Base-by-base conservation (phyloP, 2,113 vertebrate species). In the Geococcyx californianus region DNA sequence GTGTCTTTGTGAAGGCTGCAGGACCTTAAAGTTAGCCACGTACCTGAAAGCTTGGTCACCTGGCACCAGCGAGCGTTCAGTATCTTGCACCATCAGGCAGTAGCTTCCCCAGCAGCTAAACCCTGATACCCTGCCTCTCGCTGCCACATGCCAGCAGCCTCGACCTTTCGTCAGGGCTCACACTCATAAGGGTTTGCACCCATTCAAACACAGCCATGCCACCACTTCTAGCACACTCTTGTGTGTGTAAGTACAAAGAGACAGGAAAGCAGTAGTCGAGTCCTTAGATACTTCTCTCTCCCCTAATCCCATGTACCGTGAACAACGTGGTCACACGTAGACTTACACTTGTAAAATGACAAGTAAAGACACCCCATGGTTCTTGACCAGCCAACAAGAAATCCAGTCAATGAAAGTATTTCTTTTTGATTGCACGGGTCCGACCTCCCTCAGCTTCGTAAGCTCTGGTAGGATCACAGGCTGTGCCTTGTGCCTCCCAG, bases 261-360 rank as follows among this genome's bases (percentile, higher is more conserved):
- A 51, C n/a, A 72, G 69, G 83, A 42, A 70, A 67, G 45, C 0
- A 5, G 36, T 0, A 12, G 31, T 8, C 0, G 2, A 72, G 59
- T 52, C 56, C 52, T 59, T 36, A 44, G 60, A 55, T 16, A 26
- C n/a, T 38, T 20, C 3, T 33, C 62, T 78, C 29, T 60, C 58
- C 60, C 56, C 44, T 52, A n/a, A 45, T 40, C 51, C 23, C 5
- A 0, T 1, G 0, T 1, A 14, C 11, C 11, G 8, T 1, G 79
- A 85, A 66, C 55, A 74, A 40, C 13, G 6, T 5, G 13, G 28
- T 55, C 90, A 63, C 59, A 58, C n/a, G 49, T 0, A 40, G 67
- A 40, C n/a, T 62, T 77, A 29, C 0, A 38, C 58, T 79, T 74
- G 87, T 83, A 63, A 86, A 94, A 79, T 1, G 15, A 62, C 70